Evolutionary conservation across 2,113 vertebrate species (phyloP), one percentile per base, ranked within the genome.

Genomic region (Cheilinus undulatus): DNA sequence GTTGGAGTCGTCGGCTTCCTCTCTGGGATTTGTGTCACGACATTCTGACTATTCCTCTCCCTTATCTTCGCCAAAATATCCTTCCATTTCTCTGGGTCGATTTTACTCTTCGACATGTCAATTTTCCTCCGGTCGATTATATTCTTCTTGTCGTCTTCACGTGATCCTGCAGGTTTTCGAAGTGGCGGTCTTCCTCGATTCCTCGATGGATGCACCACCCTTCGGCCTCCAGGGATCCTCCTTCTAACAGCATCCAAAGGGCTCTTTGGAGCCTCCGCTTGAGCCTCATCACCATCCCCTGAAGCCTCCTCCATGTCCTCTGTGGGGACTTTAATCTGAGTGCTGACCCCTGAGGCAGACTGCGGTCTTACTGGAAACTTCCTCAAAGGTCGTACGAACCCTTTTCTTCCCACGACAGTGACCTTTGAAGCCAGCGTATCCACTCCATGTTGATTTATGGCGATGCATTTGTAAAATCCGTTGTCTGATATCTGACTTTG

Each of bases 31-130:
- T 72, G 56, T 19, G 82, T 79, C 0, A 90, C 90, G 0, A 73
- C 76, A 83, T 76, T 95, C 4, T 84, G 75, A 77, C 74, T 2
- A 13, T 89, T 95, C 71, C 84, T 94, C 12, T 94, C 92, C 7
- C 96, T 94, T 1, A 98, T 95, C 43, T 96, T 95, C 22, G 96
- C 95, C 70, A 99, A 82, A 87, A 98, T 97, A 19, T 94, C 91
- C 0, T 96, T 96, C 97, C 97, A 98, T 2, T 88, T 96, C 49
- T 95, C 86, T 0, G 96, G 96, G 74, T 95, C 94, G 66, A 98
- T 96, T 70, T 96, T 95, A 19, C 94, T 95, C 69, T 87, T 96
- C 7, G 95, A 91, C 82, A 95, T 28, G 40, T 93, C 93, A 19
- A 93, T 69, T 73, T 94, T 94, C 15, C 96, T 93, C 15, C 93